Conservation (phyloP, 92 coral and sea anemone species). For the Siderastrea siderea region DNA sequence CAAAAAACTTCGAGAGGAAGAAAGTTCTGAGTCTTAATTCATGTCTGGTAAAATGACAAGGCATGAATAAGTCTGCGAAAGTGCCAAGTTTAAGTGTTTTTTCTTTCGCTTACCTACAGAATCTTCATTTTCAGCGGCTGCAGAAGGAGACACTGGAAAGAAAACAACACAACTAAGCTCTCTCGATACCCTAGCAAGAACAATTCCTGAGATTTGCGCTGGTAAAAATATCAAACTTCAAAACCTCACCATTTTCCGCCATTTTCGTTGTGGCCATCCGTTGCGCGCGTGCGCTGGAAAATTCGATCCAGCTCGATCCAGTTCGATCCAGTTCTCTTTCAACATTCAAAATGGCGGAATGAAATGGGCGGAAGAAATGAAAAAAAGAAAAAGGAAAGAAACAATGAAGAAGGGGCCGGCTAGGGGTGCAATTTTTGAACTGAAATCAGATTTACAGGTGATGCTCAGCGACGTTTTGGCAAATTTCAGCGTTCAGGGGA, state of each 20-base stretch:
- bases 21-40: not conserved
- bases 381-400: not conserved
- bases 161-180: slow-evolving; percentile 7
- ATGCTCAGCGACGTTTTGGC: too few species aligned
- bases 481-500: too few species aligned
- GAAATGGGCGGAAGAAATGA: too few species aligned
- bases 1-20: not conserved
- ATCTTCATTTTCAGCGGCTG: slow-evolving; percentile 29
- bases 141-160: slow-evolving; percentile 21
- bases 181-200: not conserved
- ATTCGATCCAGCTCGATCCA: slow-evolving; percentile 25
- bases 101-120: slow-evolving; percentile 27
- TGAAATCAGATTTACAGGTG: too few species aligned
- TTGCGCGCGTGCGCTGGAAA: slow-evolving; percentile 22
- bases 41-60: slow-evolving; percentile 34
- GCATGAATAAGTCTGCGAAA: not conserved
- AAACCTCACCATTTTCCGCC: slow-evolving; percentile 89
- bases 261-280: slow-evolving; percentile 62
- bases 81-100: not conserved
- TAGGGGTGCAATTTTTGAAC: too few species aligned
- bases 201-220: not conserved
- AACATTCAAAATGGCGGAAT: not conserved
- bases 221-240: slow-evolving; percentile 20
- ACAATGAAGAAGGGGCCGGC: too few species aligned
- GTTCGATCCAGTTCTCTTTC: not conserved